These are phyloP conservation scores for Apodemia duryi DNA, from an alignment of 2,888 invertebrate species.

Conservation along the genomic window DNA sequence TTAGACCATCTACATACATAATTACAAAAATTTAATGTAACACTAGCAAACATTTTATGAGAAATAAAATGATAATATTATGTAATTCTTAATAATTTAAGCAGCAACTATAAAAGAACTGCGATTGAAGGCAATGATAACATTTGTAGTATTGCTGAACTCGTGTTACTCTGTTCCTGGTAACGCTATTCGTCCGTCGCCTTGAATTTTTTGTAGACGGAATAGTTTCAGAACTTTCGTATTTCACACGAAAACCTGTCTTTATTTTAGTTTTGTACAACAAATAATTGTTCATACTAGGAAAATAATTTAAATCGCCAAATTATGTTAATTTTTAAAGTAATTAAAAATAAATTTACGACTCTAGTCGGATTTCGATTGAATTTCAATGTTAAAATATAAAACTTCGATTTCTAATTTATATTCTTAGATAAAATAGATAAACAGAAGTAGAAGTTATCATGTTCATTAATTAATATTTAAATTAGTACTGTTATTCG, in stretches of 20 bases:
- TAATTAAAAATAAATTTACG: slow-evolving; percentile 14
- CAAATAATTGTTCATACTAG: slow-evolving; percentile 9
- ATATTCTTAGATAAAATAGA: slow-evolving; percentile 10
- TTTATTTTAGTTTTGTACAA: slow-evolving; percentile 7
- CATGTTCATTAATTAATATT: slow-evolving; percentile 1
- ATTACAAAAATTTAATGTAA: background rate
- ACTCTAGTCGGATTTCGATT: slow-evolving; percentile 1
- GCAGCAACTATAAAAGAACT: slow-evolving; percentile 5
- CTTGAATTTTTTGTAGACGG: slow-evolving; percentile 18
- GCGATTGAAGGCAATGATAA: slow-evolving; percentile 15
- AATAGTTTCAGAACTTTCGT: slow-evolving; percentile 16
- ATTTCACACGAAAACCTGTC: slow-evolving; percentile 14
- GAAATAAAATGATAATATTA: background rate
- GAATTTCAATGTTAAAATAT: slow-evolving; percentile 4
- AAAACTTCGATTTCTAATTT: slow-evolving; percentile 14
- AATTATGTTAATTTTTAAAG: slow-evolving; percentile 2
- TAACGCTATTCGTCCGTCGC: slow-evolving; percentile 21
- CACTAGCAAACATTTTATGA: background rate
- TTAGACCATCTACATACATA: too few relatives aligned
- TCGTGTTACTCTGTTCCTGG: slow-evolving; percentile 20
- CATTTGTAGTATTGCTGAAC: slow-evolving; percentile 19
- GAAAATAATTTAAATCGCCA: slow-evolving; percentile 12
- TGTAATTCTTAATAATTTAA: background rate
- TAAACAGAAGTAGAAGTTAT: slow-evolving; percentile 5
- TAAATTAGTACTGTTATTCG: slow-evolving; percentile 8